phyloP scores from a whole-genome alignment of 1,140 invertebrate species.

The Pseudomyrmex cubaensis region DNA sequence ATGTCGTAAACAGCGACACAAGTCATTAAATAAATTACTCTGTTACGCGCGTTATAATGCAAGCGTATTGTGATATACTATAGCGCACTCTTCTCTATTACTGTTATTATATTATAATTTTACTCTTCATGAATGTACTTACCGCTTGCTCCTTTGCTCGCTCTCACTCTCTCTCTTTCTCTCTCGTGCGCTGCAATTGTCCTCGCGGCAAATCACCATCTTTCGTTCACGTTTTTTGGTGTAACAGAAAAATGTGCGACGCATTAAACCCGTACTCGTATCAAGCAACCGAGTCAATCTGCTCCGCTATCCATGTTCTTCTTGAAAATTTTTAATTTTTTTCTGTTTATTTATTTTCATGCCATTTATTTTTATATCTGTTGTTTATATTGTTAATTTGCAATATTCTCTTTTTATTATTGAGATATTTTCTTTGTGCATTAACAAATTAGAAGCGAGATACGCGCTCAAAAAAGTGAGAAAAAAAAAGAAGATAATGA shows the following conservation, averaged over 20 bases:
- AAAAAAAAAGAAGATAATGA: no score
- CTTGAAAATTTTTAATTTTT: no score
- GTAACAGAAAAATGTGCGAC: not conserved
- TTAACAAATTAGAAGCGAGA: slow-evolving; percentile 14
- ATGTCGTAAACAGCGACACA: slow-evolving; percentile 48
- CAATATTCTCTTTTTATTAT: no score
- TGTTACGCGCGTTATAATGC: slow-evolving; percentile 56
- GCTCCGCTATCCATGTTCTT: no score
- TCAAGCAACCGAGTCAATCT: no score
- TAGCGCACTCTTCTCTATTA: slow-evolving; percentile 17
- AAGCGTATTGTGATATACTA: slow-evolving; percentile 46
- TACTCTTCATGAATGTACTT: slow-evolving; percentile 44
- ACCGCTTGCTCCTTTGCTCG: slow-evolving; percentile 8
- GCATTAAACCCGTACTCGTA: no score
- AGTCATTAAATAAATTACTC: slow-evolving; percentile 55
- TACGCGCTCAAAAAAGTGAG: not conserved
- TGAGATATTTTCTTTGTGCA: no score
- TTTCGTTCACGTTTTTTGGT: not conserved
- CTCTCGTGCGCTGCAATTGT: slow-evolving; percentile 10
- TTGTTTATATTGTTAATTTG: no score
- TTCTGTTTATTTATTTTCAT: no score
- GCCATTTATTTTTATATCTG: no score
- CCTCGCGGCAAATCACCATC: slow-evolving; percentile 45
- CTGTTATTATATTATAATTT: slow-evolving; percentile 52
- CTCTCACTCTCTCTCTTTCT: not conserved